Conservation (phyloP, 2,797 vertebrate species). For the Phrynocephalus guinanensis region DNA sequence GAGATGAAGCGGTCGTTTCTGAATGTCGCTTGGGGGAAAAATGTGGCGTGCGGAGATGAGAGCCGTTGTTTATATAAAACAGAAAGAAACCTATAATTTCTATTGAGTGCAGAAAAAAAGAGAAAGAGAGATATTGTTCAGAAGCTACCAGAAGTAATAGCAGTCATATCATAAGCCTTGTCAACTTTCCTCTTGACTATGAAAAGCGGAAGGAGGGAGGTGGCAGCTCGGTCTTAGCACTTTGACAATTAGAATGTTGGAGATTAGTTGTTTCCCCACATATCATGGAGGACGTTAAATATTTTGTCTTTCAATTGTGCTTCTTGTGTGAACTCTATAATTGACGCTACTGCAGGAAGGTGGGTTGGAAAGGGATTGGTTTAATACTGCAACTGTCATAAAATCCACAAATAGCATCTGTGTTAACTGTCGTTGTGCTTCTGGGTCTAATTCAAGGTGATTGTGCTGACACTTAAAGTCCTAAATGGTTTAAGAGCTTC, state of each 20-base stretch:
- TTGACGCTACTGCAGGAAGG: not conserved
- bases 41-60: slow-evolving; percentile 35
- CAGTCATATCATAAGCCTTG: slow-evolving; percentile 62
- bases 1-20: slow-evolving; percentile 2
- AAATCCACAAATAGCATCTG: not conserved
- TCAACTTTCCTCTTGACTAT: slow-evolving; percentile 68
- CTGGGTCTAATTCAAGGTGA: too few species aligned
- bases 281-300: slow-evolving; percentile 48
- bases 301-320: slow-evolving; percentile 19
- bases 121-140: slow-evolving; percentile 73
- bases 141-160: slow-evolving; percentile 73
- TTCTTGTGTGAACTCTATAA: slow-evolving; percentile 5
- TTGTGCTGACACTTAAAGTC: too few species aligned
- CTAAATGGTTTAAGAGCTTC: too few species aligned
- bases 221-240: slow-evolving; percentile 45
- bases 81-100: slow-evolving; percentile 76
- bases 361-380: not conserved
- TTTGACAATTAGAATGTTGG: slow-evolving; percentile 64
- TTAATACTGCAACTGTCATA: not conserved
- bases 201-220: slow-evolving; percentile 48
- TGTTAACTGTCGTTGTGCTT: too few species aligned
- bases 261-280: slow-evolving; percentile 1
- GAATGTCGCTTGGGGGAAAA: slow-evolving; percentile 55
- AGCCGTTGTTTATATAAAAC: slow-evolving; percentile 71
- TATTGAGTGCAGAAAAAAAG: slow-evolving; percentile 69